Base-by-base conservation (phyloP, 2,797 vertebrate species). In the Valencia hispanica region DNA sequence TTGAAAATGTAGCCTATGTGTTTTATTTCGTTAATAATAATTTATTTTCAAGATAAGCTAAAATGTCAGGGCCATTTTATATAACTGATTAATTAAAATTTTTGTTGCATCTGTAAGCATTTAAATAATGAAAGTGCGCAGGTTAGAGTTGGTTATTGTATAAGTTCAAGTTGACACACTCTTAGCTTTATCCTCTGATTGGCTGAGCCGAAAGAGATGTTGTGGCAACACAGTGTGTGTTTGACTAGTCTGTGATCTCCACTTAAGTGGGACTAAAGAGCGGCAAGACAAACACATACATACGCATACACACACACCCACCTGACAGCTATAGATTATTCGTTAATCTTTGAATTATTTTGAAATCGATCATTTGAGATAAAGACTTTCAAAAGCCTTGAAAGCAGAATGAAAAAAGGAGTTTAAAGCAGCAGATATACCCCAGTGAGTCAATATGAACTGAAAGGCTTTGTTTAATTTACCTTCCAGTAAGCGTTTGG, bases 401-500 rank as follows among this genome's bases (percentile, higher is more conserved):
- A 41, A 47, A 59, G 39, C 15, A 30, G 68, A 14, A 50, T 34
- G 4, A 41, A 39, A 1, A 43, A 34, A 0, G 0, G 5, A n/a
- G n/a, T 11, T 47, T 6, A 75, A 81, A 61, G 15, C 45, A 12
- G 50, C 18, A 47, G n/a, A 47, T 48, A 8, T 8, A 27, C 11
- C 25, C 22, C 61, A 39, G 27, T 50, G 30, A 43, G 4, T 12
- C 36, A 43, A 22, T 25, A 36, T 32, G 4, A 68, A 43, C 61
- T n/a, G 0, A 70, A 55, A 55, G 45, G 36, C 76, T n/a, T n/a
- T 69, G 6, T 76, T 55, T 41, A 22, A 14, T 22, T 57, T 80
- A 79, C 87, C 27, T 86, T 89, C 84, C 95, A 99, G 97, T 91
- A 99, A 98, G 92, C 96, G 98, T 82, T 94, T 98, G 91, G 97